These are phyloP conservation scores for Kryptopterus vitreolus DNA, from an alignment of 2,797 vertebrate species.

Conservation along the genomic window DNA sequence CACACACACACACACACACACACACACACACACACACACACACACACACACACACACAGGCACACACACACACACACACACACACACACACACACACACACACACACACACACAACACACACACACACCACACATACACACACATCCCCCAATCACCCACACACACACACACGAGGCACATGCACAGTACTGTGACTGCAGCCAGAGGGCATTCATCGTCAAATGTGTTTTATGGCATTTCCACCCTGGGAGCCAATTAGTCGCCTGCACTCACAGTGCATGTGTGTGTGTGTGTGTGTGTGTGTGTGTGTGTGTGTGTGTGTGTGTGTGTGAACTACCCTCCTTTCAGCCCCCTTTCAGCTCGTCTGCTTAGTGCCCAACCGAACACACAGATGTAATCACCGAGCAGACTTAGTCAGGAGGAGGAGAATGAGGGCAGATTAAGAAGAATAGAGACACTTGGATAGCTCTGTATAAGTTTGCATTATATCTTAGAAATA, in stretches of 20 bases:
- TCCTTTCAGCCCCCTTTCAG: too few relatives aligned
- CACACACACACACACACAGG: constrained; percentile 11
- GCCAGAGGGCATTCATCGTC: constrained; percentile 41
- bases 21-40: constrained; percentile 13
- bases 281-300: too few relatives aligned
- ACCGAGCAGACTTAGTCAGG: background rate
- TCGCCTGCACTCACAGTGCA: background rate
- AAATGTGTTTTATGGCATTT: constrained; percentile 38
- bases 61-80: background rate
- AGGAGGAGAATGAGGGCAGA: background rate
- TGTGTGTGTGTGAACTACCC: too few relatives aligned
- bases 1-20: constrained; percentile 27
- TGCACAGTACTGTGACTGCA: constrained; percentile 13
- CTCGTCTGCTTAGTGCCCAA: too few relatives aligned
- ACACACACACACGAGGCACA: background rate
- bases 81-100: background rate
- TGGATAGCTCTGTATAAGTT: background rate
- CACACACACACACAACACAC: constrained; percentile 38
- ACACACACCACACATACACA: constrained; percentile 32
- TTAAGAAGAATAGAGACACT: background rate
- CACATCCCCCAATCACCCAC: constrained; percentile 27
- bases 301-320: too few relatives aligned
- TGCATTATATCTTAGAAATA: too few relatives aligned
- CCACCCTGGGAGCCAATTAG: constrained; percentile 57
- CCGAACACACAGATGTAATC: constrained; percentile 2